These are phyloP conservation scores for Triplophysa yarkandensis DNA, from an alignment of 2,797 vertebrate species.

Conservation along the genomic window DNA sequence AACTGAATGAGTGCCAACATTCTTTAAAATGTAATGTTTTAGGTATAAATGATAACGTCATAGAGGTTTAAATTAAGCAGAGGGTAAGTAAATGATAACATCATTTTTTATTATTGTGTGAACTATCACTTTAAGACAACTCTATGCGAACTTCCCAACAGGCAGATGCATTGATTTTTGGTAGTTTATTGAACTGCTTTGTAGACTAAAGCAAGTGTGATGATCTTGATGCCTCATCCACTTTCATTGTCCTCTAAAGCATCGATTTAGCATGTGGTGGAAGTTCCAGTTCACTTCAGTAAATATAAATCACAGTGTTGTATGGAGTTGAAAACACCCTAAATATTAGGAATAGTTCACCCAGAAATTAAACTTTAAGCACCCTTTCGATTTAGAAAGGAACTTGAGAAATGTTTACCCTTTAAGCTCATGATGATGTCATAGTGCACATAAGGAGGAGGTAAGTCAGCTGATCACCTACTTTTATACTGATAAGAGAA, in stretches of 20 bases:
- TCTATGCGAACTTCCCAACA: neutral
- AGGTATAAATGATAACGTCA: too few species aligned
- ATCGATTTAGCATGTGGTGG: slow-evolving; percentile 24
- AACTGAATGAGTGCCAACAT: too few species aligned
- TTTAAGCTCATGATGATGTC: slow-evolving; percentile 19
- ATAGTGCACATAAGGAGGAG: neutral
- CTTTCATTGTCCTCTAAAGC: slow-evolving; percentile 38
- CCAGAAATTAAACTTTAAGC: neutral
- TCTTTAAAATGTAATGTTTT: too few species aligned
- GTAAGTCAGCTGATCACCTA: slow-evolving; percentile 8
- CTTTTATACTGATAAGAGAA: slow-evolving; percentile 36
- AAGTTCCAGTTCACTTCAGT: neutral
- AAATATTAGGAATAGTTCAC: neutral
- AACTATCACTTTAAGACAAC: neutral
- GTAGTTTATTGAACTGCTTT: slow-evolving; percentile 22
- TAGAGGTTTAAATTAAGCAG: too few species aligned
- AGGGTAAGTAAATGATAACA: too few species aligned
- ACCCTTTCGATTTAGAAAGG: neutral
- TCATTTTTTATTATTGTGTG: too few species aligned
- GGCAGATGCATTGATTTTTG: neutral
- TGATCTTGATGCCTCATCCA: slow-evolving; percentile 52
- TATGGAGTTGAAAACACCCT: neutral
- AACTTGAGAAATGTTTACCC: neutral
- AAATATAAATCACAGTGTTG: neutral
- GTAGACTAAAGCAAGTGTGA: slow-evolving; percentile 52